A percentile compares a stretch with the other conserved stretches of the same genome.
phyloP scores from a whole-genome alignment of 2,888 invertebrate species.

The Nemurella pictetii region DNA sequence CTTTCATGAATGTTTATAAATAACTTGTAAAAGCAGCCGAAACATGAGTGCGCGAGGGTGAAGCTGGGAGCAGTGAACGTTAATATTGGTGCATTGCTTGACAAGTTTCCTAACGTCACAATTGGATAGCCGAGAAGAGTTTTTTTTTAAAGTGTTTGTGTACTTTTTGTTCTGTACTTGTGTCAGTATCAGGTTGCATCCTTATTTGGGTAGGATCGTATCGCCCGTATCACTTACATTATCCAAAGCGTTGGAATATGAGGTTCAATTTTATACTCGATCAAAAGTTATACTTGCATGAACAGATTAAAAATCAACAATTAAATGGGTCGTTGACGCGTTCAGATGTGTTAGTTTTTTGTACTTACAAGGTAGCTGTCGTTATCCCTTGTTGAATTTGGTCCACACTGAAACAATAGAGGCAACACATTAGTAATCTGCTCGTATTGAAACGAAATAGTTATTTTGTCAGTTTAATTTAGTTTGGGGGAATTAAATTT shows the following conservation, averaged over 20 bases:
- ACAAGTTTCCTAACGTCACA: neutral
- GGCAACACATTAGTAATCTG: neutral
- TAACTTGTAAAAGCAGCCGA: neutral
- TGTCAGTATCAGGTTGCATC: neutral
- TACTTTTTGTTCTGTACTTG: neutral
- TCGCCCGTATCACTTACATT: neutral
- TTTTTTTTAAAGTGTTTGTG: neutral
- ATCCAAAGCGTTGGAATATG: neutral
- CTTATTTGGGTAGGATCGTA: neutral
- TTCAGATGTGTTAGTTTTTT: no score
- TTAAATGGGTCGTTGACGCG: neutral
- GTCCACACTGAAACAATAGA: neutral
- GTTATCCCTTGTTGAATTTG: no score
- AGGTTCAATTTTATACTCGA: neutral
- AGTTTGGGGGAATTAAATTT: no score
- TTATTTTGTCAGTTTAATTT: no score
- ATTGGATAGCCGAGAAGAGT: neutral
- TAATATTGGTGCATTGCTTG: neutral
- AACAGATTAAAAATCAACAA: neutral
- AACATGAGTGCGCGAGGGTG: neutral
- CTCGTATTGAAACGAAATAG: no score
- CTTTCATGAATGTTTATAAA: neutral
- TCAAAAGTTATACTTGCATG: neutral
- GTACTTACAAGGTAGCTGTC: neutral
- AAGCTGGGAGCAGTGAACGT: neutral